Percentiles rank a stretch among this genome's conserved stretches.
These are phyloP conservation scores for Mormyrus lacerda DNA, from an alignment of 2,113 vertebrate genomes.

Conservation along the genomic window DNA sequence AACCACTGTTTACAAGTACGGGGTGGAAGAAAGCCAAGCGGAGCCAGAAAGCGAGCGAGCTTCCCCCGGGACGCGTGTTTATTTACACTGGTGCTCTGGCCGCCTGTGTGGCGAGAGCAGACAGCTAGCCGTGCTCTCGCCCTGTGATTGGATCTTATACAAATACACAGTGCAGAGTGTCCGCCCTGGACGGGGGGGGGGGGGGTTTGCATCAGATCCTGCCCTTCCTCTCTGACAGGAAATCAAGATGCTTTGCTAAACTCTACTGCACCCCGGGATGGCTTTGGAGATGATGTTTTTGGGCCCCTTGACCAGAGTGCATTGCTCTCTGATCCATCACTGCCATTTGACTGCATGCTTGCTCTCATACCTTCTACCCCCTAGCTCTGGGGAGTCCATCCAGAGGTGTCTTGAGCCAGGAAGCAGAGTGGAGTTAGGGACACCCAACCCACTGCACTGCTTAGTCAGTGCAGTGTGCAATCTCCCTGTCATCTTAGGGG, in stretches of 20 bases:
- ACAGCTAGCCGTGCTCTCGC: constrained; percentile 16
- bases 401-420: not conserved
- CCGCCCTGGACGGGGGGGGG: constrained; percentile 10
- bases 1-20: constrained; percentile 29
- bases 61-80: constrained; percentile 21
- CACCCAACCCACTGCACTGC: not conserved
- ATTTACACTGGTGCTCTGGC: constrained; percentile 28
- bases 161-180: constrained; percentile 41
- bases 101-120: constrained; percentile 16
- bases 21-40: not conserved
- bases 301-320: not conserved
- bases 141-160: constrained; percentile 38
- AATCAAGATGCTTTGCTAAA: constrained; percentile 18
- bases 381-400: no score
- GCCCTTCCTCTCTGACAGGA: constrained; percentile 30
- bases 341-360: not conserved
- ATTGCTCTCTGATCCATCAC: not conserved
- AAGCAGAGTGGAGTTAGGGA: not conserved
- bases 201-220: constrained; percentile 10
- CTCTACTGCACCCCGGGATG: not conserved
- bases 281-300: not conserved
- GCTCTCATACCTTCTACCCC: not conserved
- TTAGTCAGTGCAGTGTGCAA: not conserved
- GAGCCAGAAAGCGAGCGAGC: not conserved
- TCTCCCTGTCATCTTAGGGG: not conserved